Base-by-base conservation (phyloP, 2,113 vertebrate species). In the Callopanchax toddi region DNA sequence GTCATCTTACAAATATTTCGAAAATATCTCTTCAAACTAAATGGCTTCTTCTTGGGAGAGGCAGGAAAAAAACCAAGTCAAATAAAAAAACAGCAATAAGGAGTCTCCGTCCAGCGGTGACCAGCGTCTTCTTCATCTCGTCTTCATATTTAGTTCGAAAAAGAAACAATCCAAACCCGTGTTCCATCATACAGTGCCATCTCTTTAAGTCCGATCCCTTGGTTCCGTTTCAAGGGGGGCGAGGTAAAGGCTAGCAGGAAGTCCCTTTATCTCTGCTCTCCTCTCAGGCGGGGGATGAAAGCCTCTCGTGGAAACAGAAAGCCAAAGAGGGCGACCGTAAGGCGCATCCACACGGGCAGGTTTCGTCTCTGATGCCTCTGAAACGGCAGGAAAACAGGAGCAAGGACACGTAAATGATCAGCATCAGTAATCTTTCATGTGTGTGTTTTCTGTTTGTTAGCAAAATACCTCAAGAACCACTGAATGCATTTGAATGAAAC, bases 11-110 rank as follows among this genome's bases (percentile, higher is more conserved):
- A 87, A 85, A 86, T 86, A 90, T 88, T 91, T 87, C 64, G 76
- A 91, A 90, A 90, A 91, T 90, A 91, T 89, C 78, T 91, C 89
- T 89, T 89, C 85, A 82, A 91, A 90, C 86, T 67, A 79, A 88
- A 90, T 89, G 89, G 87, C 87, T 90, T 89, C 89, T 89, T 89
- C 74, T 86, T 48, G 58, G n/a, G 81, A 83, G 73, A 80, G 72
- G 72, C 25, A 22, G 46, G 64, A 61, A 66, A 45, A 49, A 56
- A 67, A 7, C n/a, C 15, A 45, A 50, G 10, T 32, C 23, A 69
- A 18, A 51, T 22, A n/a, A 29, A 44, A 65, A 20, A 48, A 73
- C 36, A 65, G 22, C 51, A 44, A 37, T 37, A 37, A 76, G 70
- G 39, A 51, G 87, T 76, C 90, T 77, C 89, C 87, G 89, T 88